A percentile compares a stretch with the other conserved stretches of the same genome.
Evolutionary conservation across 1,140 invertebrate genomes (phyloP).

Genomic region (Cotesia glomerata): DNA sequence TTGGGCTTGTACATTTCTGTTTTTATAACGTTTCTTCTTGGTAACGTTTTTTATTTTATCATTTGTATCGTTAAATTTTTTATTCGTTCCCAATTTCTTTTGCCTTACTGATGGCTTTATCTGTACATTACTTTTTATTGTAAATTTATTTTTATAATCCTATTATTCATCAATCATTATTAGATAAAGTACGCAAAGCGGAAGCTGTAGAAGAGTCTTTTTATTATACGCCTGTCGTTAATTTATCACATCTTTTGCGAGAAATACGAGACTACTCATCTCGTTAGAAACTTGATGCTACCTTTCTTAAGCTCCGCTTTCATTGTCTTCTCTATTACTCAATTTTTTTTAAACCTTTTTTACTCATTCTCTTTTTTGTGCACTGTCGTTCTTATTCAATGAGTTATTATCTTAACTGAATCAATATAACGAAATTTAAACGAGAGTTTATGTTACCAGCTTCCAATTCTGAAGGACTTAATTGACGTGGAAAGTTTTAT

Average conservation of each 20-base stretch:
- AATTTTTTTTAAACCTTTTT: not conserved
- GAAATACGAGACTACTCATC: slow-evolving; percentile 43
- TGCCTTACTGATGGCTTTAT: not conserved
- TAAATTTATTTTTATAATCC: not conserved
- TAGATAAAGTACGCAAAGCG: not conserved
- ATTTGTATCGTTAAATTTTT: not conserved
- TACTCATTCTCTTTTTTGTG: not conserved
- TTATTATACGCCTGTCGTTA: slow-evolving; percentile 16
- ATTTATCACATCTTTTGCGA: slow-evolving; percentile 38
- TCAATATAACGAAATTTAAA: no score
- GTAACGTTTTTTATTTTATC: not conserved
- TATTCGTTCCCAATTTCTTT: not conserved
- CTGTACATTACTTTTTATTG: not conserved
- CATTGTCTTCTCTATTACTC: slow-evolving; percentile 35
- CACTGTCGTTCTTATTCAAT: no score
- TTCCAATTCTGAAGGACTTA: no score
- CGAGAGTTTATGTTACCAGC: no score
- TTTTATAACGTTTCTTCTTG: not conserved
- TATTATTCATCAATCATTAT: not conserved
- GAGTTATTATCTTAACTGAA: no score
- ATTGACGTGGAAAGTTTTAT: no score
- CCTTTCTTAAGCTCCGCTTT: slow-evolving; percentile 35
- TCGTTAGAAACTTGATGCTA: slow-evolving; percentile 50
- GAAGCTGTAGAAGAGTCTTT: not conserved
- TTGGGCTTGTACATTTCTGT: not conserved